Percentiles rank a stretch among this genome's conserved stretches.
Conservation (phyloP, 2,888 invertebrate genomes). For the Oligia latruncula region DNA sequence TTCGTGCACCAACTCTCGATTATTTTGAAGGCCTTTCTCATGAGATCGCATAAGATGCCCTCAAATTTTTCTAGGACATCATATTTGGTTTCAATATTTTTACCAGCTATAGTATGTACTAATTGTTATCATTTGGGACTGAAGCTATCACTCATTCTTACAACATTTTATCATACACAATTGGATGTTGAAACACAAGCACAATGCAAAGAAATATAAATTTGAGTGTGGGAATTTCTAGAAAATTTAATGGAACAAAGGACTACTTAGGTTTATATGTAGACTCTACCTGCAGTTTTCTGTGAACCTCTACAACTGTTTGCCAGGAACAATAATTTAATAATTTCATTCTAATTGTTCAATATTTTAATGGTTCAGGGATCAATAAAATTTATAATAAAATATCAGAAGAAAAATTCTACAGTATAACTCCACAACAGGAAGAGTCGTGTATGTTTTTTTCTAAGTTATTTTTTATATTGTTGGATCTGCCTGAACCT, state of each 20-base stretch:
- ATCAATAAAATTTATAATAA: neutral
- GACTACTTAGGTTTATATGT: neutral
- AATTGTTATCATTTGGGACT: neutral
- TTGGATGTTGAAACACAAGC: neutral
- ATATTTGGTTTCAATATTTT: neutral
- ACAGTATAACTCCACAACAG: neutral
- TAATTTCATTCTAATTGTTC: neutral
- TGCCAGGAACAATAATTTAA: neutral
- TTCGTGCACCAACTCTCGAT: too few species aligned
- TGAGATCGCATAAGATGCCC: too few species aligned
- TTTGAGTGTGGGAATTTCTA: neutral
- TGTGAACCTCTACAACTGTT: neutral
- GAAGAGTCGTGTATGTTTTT: neutral
- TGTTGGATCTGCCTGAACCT: neutral
- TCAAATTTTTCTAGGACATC: too few species aligned
- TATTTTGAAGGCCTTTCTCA: too few species aligned
- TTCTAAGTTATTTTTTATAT: neutral
- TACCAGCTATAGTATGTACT: neutral
- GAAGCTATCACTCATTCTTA: neutral
- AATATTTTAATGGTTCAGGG: neutral
- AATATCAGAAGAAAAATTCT: neutral
- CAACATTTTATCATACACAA: neutral
- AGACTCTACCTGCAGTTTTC: too few species aligned
- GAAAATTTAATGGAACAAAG: slow-evolving; percentile 2
- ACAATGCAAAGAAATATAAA: neutral